phyloP scores from a whole-genome alignment of 2,113 vertebrate species.

The Eubucco bourcierii region DNA sequence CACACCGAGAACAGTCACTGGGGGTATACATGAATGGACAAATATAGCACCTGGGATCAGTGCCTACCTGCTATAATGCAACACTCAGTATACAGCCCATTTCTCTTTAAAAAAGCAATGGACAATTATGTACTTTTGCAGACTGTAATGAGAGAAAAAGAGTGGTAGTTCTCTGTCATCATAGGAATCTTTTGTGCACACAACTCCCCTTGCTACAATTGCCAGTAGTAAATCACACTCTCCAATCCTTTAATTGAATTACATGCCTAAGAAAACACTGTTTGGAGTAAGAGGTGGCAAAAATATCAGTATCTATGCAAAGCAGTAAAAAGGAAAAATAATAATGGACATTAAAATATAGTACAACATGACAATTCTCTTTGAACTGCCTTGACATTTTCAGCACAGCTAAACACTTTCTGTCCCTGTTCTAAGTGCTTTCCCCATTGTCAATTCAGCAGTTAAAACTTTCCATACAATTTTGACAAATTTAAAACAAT shows the following conservation, averaged over 20 bases:
- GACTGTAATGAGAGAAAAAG: background rate
- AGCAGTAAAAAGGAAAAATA: background rate
- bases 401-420: background rate
- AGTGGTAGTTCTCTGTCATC: background rate
- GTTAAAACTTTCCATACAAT: background rate
- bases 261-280: background rate
- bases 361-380: background rate
- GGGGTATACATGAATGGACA: background rate
- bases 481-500: background rate
- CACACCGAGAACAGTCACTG: background rate
- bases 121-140: background rate
- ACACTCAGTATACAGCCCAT: background rate
- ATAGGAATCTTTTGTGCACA: background rate
- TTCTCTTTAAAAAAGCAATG: background rate
- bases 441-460: background rate
- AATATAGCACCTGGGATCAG: background rate
- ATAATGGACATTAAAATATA: background rate
- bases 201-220: background rate
- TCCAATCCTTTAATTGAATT: background rate
- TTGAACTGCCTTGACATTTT: background rate
- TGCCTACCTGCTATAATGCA: background rate
- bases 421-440: background rate
- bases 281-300: background rate
- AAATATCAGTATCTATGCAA: background rate
- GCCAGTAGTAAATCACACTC: conserved; percentile 9